phyloP scores from a whole-genome alignment of 2,888 invertebrate species.

The Stramonita haemastoma region DNA sequence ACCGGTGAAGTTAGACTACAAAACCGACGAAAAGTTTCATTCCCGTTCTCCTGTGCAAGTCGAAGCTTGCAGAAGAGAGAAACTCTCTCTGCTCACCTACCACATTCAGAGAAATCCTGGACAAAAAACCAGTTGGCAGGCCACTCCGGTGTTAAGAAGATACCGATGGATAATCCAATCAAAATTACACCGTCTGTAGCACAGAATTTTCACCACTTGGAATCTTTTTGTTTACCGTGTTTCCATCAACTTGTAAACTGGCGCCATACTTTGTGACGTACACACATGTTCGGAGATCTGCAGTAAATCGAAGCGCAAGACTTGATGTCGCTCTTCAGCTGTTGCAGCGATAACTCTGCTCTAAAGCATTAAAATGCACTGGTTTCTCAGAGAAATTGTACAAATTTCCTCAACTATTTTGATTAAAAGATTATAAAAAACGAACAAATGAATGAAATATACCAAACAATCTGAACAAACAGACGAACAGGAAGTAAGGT shows the following conservation, averaged over 20 bases:
- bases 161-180: background rate
- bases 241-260: constrained; percentile 48
- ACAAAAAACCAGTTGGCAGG: background rate
- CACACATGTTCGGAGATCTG: background rate
- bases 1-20: background rate
- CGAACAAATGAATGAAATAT: too few relatives aligned
- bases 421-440: too few relatives aligned
- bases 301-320: background rate
- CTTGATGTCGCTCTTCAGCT: constrained; percentile 24
- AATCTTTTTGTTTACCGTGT: constrained; percentile 33
- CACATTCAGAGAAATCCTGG: background rate
- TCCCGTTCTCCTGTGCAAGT: background rate
- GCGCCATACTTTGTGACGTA: constrained; percentile 49
- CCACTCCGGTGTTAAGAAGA: background rate
- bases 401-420: too few relatives aligned
- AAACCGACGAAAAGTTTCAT: background rate
- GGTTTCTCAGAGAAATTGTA: too few relatives aligned
- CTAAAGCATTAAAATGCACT: too few relatives aligned
- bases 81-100: background rate
- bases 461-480: too few relatives aligned
- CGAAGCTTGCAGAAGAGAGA: constrained; percentile 9
- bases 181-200: background rate
- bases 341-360: too few relatives aligned
- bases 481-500: too few relatives aligned
- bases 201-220: background rate